Evolutionary conservation across 2,888 invertebrate species (phyloP), one percentile per base, ranked within the genome.

Genomic region (Imbricaverruca yamaguchii): DNA sequence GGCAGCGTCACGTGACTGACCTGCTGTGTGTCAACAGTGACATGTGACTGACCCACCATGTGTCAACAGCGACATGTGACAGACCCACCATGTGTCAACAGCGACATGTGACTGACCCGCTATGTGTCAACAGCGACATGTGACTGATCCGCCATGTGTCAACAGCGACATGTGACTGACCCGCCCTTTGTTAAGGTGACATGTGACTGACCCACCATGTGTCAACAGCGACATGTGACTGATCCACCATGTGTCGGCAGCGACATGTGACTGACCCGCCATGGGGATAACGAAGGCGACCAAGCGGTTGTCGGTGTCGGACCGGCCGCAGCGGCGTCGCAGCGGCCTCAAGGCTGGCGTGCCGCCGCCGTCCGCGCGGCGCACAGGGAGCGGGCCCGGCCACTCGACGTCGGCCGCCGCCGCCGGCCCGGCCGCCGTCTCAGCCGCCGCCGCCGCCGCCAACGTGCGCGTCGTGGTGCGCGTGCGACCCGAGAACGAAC

Each of bases 381-480:
- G 39, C 39, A 39, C 39, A 39, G 39, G 1, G 39, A 39, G 39
- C 39, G 39, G 39, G 2, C 18, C 74, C 21, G 74, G 74, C 53
- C 74, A 53, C 4, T 53, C 53, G 23, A 12, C 67, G n/a, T 21
- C 78, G 56, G 25, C 57, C 77, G 11, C 53, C 61, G 69, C 15
- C 65, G 53, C 21, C 59, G 67, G 25, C 55, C 59, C 80, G 3
- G 85, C 84, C 18, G 80, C 83, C 6, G 83, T 82, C 80, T 81
- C 83, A 2, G 82, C 82, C 74, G 83, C 83, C 23, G 9, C n/a
- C 15, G n/a, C 80, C 21, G 88, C 90, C 53, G 53, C 74, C 21
- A 92, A 91, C 85, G 92, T 95, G 56, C 92, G 92, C 88, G 96
- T 96, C 9, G 93, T 93, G 80, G 93, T 96, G 0, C 90, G 96